A percentile compares a stretch with the other conserved stretches of the same genome.
Evolutionary conservation across 2,888 invertebrate species (phyloP).

Genomic region (Zaprionus obscuricornis): DNA sequence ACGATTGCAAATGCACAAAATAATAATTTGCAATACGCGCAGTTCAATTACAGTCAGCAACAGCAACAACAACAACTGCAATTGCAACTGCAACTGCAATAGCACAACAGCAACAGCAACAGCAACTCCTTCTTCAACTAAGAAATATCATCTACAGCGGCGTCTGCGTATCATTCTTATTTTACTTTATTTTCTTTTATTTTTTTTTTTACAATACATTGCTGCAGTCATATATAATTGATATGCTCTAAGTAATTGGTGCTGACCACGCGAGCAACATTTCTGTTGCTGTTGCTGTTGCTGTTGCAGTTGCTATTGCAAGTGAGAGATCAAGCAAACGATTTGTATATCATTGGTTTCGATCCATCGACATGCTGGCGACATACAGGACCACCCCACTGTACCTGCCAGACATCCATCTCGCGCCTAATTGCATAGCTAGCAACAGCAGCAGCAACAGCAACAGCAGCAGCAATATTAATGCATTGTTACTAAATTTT

Average conservation of each 20-base stretch:
- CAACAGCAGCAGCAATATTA: conserved; percentile 46
- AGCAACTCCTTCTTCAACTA: conserved; percentile 32
- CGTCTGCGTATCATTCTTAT: conserved; percentile 58
- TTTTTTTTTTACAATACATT: conserved; percentile 62
- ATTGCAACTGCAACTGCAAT: conserved; percentile 1
- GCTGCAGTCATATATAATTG: conserved; percentile 74
- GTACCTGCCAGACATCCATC: conserved; percentile 54
- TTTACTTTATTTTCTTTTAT: conserved; percentile 36
- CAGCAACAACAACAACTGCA: conserved; percentile 5
- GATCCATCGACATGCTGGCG: conserved; percentile 68
- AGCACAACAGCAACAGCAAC: conserved; percentile 23
- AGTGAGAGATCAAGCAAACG: conserved; percentile 78
- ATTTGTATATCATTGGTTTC: conserved; percentile 68
- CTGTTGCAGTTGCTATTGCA: conserved; percentile 45
- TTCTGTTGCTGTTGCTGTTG: conserved; percentile 21
- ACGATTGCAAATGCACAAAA: conserved; percentile 76
- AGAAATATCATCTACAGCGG: conserved; percentile 13
- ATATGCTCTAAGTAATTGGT: conserved; percentile 79
- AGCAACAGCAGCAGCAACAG: conserved; percentile 17
- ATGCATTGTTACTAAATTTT: conserved; percentile 71
- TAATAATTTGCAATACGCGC: conserved; percentile 80
- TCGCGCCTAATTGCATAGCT: conserved; percentile 66
- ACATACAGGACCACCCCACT: conserved; percentile 72
- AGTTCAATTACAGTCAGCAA: conserved; percentile 71
- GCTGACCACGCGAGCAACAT: conserved; percentile 76